Base-by-base conservation (phyloP, 35 echinoderm and acorn worm genomes). In the Ophioderma brevispina region DNA sequence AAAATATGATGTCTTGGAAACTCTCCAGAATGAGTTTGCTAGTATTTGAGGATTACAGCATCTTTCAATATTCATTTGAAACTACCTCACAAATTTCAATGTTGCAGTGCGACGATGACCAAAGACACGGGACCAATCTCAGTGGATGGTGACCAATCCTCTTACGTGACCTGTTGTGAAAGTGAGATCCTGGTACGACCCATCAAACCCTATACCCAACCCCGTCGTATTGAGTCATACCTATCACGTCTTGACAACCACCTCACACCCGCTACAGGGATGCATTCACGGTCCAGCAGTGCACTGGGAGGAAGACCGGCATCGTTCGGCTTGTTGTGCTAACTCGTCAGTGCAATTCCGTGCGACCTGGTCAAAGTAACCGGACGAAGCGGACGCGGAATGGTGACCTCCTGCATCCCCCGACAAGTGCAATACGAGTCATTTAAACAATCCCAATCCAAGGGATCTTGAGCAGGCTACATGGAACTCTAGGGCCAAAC, bases 401-500 rank as follows among this genome's bases (percentile, higher is more conserved):
- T n/a, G n/a, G n/a, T n/a, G 90, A 91, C 21, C 75, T 84, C 15
- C 55, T 77, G 15, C 42, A 86, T 31, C 70, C 85, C 38, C 40
- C 82, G 38, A 78, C 77, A 13, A 87, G 85, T 90, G 91, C 56
- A 93, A n/a, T 63, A 90, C 84, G 77, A 92, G 93, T 40, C 84
- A 92, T n/a, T 11, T 92, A 90, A 23, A 92, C n/a, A 35, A 59
- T 78, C 25, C 78, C 79, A 21, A 92, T 92, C 2, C 37, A 86
- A 13, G 88, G 76, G 19, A 86, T 88, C 11, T 50, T n/a, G 37
- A 39, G 95, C 91, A 46, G 95, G 95, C 31, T 97, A 94, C 64
- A 88, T 97, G 1, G 95, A 97, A 56, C 89, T 97, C 89, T 13
- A 81, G 81, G 39, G 95, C 95, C 36, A 97, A 97, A 64, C 88